A percentile compares a stretch with the other conserved stretches of the same genome.
These are phyloP conservation scores for Callyntrura sp. DNA, from an alignment of 2,888 invertebrate genomes.

Conservation along the genomic window DNA sequence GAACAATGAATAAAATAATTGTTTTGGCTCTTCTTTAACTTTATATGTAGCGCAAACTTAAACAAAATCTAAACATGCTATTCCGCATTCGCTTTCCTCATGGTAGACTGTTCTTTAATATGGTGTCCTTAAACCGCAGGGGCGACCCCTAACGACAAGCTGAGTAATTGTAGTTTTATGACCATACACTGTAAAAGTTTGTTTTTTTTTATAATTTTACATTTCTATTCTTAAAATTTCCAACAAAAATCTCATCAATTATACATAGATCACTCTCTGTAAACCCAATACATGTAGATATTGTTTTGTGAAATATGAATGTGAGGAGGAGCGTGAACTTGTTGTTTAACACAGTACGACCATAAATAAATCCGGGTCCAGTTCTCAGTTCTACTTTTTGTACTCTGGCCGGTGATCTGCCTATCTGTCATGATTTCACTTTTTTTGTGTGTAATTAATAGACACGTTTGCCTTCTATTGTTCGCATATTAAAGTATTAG, in stretches of 20 bases:
- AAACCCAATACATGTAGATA: background rate
- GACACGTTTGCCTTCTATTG: background rate
- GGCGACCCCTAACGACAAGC: conserved; percentile 44
- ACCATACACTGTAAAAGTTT: conserved; percentile 50
- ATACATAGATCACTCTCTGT: conserved; percentile 9
- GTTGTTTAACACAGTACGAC: background rate
- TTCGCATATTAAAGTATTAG: background rate
- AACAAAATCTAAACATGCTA: too few relatives aligned
- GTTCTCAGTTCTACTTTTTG: background rate
- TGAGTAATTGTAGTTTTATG: conserved; percentile 3
- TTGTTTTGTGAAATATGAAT: background rate
- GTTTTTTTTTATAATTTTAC: background rate
- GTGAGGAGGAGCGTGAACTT: background rate
- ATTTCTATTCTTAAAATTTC: background rate
- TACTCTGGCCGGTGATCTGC: background rate
- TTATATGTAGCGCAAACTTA: too few relatives aligned
- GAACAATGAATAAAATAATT: too few relatives aligned
- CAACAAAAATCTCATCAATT: background rate
- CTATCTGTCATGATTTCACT: conserved; percentile 23
- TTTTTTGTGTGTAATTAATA: conserved; percentile 19
- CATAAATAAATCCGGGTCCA: conserved; percentile 57
- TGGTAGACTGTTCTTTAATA: too few relatives aligned
- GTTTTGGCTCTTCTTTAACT: too few relatives aligned
- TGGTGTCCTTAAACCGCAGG: too few relatives aligned
- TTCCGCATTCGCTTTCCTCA: too few relatives aligned